Evolutionary conservation across 2,888 invertebrate genomes (phyloP).

Genomic region (Orchesellides sinensis): DNA sequence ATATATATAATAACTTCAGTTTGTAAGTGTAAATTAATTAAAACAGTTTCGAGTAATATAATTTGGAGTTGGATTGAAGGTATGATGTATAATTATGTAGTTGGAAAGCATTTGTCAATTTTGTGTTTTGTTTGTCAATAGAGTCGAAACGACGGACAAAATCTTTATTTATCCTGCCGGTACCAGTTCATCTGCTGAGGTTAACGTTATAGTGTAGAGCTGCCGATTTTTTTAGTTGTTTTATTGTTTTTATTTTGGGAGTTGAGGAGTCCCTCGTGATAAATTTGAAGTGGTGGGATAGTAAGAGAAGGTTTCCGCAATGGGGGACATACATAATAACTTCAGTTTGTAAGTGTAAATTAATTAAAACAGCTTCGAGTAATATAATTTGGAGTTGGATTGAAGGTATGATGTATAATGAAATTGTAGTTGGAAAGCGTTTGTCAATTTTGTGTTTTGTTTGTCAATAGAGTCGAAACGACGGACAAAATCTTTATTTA

Average conservation of each 20-base stretch:
- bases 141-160: slow-evolving; percentile 92
- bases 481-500: slow-evolving; percentile 93
- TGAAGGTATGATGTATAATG: slow-evolving; percentile 8
- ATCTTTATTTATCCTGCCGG: slow-evolving; percentile 88
- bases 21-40: slow-evolving; percentile 61
- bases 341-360: slow-evolving; percentile 67
- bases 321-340: slow-evolving; percentile 62
- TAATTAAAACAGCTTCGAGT: background rate
- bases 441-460: slow-evolving; percentile 73
- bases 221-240: no score
- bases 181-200: slow-evolving; percentile 83
- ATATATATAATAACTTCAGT: slow-evolving; percentile 60
- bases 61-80: background rate
- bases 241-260: no score
- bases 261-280: no score
- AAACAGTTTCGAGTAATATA: background rate
- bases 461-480: slow-evolving; percentile 89
- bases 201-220: no score
- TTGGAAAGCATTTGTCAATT: slow-evolving; percentile 49
- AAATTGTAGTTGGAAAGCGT: slow-evolving; percentile 38
- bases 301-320: no score
- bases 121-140: slow-evolving; percentile 78
- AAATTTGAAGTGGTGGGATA: no score
- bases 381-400: background rate
- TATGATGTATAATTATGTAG: background rate